Evolutionary conservation across 2,888 invertebrate genomes (phyloP).

Genomic region (Oxycera nigricornis): DNA sequence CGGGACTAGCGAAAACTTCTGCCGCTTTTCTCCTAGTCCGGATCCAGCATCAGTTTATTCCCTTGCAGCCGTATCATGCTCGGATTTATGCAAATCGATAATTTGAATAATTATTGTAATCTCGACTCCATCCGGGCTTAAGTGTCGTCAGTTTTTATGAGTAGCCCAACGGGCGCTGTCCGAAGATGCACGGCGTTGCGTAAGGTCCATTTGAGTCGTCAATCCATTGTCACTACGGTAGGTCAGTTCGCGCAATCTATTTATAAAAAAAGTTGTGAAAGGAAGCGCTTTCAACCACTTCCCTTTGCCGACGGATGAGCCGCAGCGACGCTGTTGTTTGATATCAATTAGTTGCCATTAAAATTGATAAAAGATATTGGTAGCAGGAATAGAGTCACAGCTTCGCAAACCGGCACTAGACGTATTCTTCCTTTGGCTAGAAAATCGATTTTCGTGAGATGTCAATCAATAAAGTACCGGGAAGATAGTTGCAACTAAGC

Average conservation of each 20-base stretch:
- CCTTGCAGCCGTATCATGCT: not conserved
- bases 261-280: not conserved
- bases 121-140: not conserved
- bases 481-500: not conserved
- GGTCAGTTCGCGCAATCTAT: slow-evolving; percentile 30
- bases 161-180: not conserved
- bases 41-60: not conserved
- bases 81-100: not conserved
- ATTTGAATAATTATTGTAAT: slow-evolving; percentile 19
- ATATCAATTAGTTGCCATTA: too few relatives aligned
- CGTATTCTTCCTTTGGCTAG: not conserved
- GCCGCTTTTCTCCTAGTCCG: not conserved
- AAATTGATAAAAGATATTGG: too few relatives aligned
- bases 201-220: not conserved
- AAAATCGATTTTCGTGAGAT: slow-evolving; percentile 33
- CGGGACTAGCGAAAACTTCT: not conserved
- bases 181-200: not conserved
- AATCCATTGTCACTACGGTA: not conserved
- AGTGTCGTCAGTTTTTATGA: not conserved
- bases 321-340: too few relatives aligned
- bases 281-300: not conserved
- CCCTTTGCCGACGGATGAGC: not conserved
- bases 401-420: not conserved
- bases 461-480: slow-evolving; percentile 13
- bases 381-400: too few relatives aligned